A percentile compares a stretch with the other conserved stretches of the same genome.
These are phyloP conservation scores for Drosophila pseudoobscura DNA, from an alignment of 1,140 invertebrate genomes.

Conservation along the genomic window DNA sequence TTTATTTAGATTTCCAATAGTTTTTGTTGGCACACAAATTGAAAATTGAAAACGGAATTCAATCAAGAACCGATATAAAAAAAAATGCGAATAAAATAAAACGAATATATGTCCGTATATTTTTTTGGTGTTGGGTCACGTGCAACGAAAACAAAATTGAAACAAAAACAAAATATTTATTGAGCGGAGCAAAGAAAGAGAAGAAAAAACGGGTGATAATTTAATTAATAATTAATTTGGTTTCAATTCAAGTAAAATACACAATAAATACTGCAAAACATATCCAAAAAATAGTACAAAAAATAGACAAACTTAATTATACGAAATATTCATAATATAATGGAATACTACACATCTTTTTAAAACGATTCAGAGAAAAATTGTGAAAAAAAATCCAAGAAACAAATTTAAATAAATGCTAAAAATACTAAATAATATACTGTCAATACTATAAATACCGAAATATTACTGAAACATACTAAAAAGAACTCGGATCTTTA, in stretches of 20 bases:
- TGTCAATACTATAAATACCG: too few species aligned
- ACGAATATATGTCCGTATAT: too few species aligned
- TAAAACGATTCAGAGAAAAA: neutral
- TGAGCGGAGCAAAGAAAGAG: constrained; percentile 23
- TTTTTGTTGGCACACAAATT: constrained; percentile 52
- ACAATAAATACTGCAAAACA: too few species aligned
- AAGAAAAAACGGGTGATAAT: constrained; percentile 61
- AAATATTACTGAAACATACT: too few species aligned
- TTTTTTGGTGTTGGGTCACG: constrained; percentile 41
- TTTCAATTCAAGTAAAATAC: constrained; percentile 3
- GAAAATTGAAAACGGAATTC: constrained; percentile 33
- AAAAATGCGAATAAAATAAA: constrained; percentile 1
- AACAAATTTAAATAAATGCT: too few species aligned
- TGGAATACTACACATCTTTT: too few species aligned
- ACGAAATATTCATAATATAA: too few species aligned
- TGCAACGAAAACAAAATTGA: constrained; percentile 50
- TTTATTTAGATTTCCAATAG: constrained; percentile 50
- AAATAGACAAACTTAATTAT: too few species aligned
- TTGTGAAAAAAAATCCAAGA: neutral
- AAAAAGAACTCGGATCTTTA: neutral
- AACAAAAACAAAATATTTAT: constrained; percentile 68
- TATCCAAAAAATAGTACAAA: too few species aligned
- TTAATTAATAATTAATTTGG: constrained; percentile 64
- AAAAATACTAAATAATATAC: too few species aligned
- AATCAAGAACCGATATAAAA: constrained; percentile 34